These are phyloP conservation scores for Lathronympha strigana DNA, from an alignment of 2,888 invertebrate species.

Conservation along the genomic window DNA sequence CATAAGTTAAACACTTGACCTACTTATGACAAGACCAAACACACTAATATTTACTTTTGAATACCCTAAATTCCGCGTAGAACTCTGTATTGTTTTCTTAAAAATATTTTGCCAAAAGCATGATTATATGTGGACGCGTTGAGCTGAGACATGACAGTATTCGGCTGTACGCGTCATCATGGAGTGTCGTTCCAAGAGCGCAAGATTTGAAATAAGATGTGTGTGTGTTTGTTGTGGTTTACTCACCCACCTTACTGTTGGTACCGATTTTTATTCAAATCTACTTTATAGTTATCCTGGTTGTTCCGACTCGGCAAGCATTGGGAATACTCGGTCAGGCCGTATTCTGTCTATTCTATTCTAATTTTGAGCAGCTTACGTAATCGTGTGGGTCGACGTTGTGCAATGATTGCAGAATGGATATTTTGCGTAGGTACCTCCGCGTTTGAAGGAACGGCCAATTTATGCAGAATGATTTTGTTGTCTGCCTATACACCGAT, in stretches of 20 bases:
- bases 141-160: constrained; percentile 32
- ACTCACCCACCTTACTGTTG: not conserved
- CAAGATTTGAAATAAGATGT: not conserved
- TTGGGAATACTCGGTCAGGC: constrained; percentile 35
- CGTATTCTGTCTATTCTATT: constrained; percentile 59
- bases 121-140: constrained; percentile 13
- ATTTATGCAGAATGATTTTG: too few species aligned
- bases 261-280: not conserved
- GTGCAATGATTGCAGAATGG: constrained; percentile 41
- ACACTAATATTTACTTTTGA: too few species aligned
- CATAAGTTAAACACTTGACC: too few species aligned
- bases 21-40: too few species aligned
- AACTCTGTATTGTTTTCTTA: too few species aligned
- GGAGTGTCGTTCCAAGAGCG: not conserved
- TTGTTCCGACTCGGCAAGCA: not conserved
- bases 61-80: too few species aligned
- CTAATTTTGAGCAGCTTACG: constrained; percentile 65
- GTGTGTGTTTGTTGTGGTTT: not conserved
- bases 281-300: not conserved
- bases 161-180: constrained; percentile 49
- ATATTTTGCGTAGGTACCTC: constrained; percentile 33
- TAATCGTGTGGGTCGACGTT: constrained; percentile 48
- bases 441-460: constrained; percentile 12
- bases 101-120: constrained; percentile 16
- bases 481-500: too few species aligned